These are phyloP conservation scores for Lithophane leautieri DNA, from an alignment of 2,888 invertebrate species.

Conservation along the genomic window DNA sequence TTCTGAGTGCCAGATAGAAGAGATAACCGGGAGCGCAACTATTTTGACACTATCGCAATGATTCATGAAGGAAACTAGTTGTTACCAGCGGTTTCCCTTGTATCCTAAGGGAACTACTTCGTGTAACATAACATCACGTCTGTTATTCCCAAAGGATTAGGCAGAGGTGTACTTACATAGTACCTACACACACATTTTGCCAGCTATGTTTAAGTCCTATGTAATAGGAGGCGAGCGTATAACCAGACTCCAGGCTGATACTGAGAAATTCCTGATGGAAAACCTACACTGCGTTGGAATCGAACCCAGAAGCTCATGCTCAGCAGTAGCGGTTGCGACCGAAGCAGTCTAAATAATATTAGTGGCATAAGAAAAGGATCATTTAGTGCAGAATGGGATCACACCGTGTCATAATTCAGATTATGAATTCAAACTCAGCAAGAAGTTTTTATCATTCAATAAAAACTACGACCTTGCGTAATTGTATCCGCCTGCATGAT, in stretches of 20 bases:
- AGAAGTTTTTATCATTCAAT: neutral
- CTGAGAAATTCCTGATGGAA: too few species aligned
- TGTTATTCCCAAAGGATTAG: too few species aligned
- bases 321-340: too few species aligned
- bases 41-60: conserved; percentile 3
- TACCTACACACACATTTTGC: too few species aligned
- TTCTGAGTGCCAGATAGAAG: neutral
- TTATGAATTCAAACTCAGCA: neutral
- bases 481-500: conserved; percentile 7
- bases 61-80: conserved; percentile 7
- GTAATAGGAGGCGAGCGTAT: too few species aligned
- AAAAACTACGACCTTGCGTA: conserved; percentile 29
- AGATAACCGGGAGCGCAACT: conserved; percentile 1
- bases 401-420: neutral
- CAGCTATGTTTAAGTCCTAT: too few species aligned
- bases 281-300: too few species aligned
- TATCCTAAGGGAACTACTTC: too few species aligned
- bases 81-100: neutral
- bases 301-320: too few species aligned
- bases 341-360: neutral
- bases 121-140: neutral
- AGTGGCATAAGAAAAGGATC: neutral
- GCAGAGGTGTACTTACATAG: too few species aligned
- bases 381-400: neutral
- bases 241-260: too few species aligned